Percentiles rank a stretch among this genome's conserved stretches.
phyloP scores from a whole-genome alignment of 2,797 vertebrate species.

The Acipenser ruthenus region DNA sequence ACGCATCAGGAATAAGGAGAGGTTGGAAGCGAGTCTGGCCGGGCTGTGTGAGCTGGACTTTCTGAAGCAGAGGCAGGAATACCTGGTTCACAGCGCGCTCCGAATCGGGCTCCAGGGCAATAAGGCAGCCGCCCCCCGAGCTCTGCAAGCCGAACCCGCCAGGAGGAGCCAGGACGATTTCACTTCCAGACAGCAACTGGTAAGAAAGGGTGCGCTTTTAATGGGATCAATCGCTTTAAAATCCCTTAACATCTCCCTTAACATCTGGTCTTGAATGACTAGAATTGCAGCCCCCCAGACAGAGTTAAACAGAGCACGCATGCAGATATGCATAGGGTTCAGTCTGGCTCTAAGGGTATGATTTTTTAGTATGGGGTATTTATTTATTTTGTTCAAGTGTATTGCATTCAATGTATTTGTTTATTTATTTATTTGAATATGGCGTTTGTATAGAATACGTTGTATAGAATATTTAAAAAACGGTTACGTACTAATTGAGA shows the following conservation, averaged over 20 bases:
- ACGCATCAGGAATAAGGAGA: slow-evolving; percentile 69
- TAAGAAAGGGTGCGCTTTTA: slow-evolving; percentile 32
- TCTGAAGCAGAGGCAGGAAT: slow-evolving; percentile 75
- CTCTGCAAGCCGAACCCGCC: slow-evolving; percentile 17
- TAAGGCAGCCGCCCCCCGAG: slow-evolving; percentile 48
- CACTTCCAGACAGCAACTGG: slow-evolving; percentile 65
- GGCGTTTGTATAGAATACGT: too few species aligned
- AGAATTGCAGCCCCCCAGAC: not conserved
- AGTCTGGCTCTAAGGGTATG: not conserved
- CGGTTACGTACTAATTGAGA: not conserved
- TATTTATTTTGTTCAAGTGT: too few species aligned
- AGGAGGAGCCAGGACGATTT: slow-evolving; percentile 45
- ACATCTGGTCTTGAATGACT: not conserved
- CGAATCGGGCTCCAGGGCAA: slow-evolving; percentile 49
- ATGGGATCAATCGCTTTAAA: not conserved
- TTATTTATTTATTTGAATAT: too few species aligned
- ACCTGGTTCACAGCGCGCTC: slow-evolving; percentile 73
- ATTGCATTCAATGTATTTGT: too few species aligned
- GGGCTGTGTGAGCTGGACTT: slow-evolving; percentile 77
- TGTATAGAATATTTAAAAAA: not conserved
- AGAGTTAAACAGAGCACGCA: not conserved
- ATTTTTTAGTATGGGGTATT: too few species aligned
- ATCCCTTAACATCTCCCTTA: not conserved
- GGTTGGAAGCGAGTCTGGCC: slow-evolving; percentile 73
- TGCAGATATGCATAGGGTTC: not conserved